phyloP scores from a whole-genome alignment of 2,797 vertebrate species.

The Cyclura pinguis region DNA sequence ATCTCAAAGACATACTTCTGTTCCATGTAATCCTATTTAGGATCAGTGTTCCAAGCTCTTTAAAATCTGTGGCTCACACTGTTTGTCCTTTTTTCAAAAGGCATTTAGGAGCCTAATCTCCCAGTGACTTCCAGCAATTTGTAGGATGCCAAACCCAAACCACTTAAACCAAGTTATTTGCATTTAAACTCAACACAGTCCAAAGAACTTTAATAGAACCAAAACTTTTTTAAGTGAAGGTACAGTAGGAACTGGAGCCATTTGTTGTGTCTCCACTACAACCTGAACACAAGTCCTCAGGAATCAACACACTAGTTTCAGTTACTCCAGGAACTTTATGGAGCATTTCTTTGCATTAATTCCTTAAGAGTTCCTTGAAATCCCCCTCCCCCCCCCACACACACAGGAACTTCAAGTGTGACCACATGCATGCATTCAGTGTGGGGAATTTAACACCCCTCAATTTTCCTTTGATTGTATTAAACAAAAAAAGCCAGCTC shows the following conservation, averaged over 20 bases:
- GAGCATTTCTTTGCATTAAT: neutral
- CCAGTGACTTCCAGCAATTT: neutral
- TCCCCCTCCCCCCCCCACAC: neutral
- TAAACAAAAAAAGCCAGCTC: too few species aligned
- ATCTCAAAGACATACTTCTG: neutral
- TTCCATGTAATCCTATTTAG: neutral
- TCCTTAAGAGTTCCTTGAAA: neutral
- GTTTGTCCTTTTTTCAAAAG: neutral
- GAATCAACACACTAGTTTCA: neutral
- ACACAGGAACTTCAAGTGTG: neutral
- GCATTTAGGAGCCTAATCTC: constrained; percentile 13
- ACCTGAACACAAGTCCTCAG: neutral
- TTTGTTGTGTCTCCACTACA: neutral
- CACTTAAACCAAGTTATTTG: neutral
- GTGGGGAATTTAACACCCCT: too few species aligned
- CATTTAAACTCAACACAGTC: neutral
- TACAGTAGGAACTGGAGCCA: neutral
- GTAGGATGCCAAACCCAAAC: constrained; percentile 20
- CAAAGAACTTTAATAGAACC: neutral
- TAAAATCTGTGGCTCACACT: neutral
- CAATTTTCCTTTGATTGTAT: neutral
- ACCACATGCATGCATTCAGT: neutral
- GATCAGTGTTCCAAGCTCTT: neutral
- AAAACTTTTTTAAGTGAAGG: constrained; percentile 1
- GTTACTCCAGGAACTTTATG: neutral